A percentile compares a stretch with the other conserved stretches of the same genome.
Evolutionary conservation across 1,140 invertebrate species (phyloP).

Genomic region (Gonatopus flavifemur): DNA sequence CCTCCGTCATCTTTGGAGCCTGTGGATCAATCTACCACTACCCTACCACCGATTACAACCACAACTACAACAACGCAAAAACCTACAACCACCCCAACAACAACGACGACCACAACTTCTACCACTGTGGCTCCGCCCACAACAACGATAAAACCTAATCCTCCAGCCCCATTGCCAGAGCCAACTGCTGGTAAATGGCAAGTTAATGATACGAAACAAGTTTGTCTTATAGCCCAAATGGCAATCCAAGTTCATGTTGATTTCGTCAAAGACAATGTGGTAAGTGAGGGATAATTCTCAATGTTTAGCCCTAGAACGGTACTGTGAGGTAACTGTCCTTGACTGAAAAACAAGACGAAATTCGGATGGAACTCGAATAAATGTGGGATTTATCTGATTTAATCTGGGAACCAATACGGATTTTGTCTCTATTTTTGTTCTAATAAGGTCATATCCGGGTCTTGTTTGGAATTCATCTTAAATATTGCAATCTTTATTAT

Average conservation of each 20-base stretch:
- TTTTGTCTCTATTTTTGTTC: constrained; percentile 3
- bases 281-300: constrained; percentile 39
- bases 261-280: constrained; percentile 52
- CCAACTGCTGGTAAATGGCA: constrained; percentile 58
- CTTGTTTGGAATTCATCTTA: too few species aligned
- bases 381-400: neutral
- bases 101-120: constrained; percentile 29
- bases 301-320: too few species aligned
- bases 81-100: constrained; percentile 20
- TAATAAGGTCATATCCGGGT: neutral
- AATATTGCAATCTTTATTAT: too few species aligned
- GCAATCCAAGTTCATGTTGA: constrained; percentile 65
- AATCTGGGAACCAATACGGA: constrained; percentile 16
- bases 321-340: too few species aligned
- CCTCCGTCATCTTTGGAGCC: too few species aligned
- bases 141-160: constrained; percentile 30
- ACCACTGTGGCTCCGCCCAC: constrained; percentile 37
- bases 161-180: constrained; percentile 50
- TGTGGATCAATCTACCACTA: neutral
- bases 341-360: too few species aligned
- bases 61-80: constrained; percentile 23
- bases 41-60: neutral
- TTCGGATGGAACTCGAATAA: neutral
- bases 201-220: constrained; percentile 44
- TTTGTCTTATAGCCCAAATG: constrained; percentile 65